Percentiles rank a stretch among this genome's conserved stretches.
Evolutionary conservation across 2,888 invertebrate species (phyloP).

Genomic region (Nemotelus nigrinus): DNA sequence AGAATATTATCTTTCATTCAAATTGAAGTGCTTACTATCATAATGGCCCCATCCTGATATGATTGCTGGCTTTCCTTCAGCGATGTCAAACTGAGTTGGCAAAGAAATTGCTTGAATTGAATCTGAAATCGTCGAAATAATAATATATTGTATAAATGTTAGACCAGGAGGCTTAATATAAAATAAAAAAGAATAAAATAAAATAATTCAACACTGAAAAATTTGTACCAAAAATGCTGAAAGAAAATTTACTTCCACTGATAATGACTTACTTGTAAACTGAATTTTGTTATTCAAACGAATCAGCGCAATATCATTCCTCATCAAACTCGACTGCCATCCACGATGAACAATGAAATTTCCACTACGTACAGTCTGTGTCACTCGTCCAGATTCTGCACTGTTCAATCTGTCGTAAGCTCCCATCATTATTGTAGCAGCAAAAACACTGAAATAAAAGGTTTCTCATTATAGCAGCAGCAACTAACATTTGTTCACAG

Average conservation of each 20-base stretch:
- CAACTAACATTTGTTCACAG: no score
- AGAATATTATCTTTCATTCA: no score
- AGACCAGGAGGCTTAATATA: no score
- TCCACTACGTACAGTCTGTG: neutral
- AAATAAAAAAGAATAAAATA: neutral
- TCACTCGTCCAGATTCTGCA: constrained; percentile 8
- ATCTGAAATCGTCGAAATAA: neutral
- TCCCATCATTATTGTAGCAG: neutral
- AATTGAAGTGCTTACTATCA: constrained; percentile 1
- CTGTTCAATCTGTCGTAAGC: neutral
- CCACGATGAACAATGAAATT: constrained; percentile 23
- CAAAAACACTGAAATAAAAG: neutral
- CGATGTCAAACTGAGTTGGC: neutral
- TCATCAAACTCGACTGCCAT: neutral
- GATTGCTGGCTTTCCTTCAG: neutral
- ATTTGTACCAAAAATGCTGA: neutral
- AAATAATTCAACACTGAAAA: neutral
- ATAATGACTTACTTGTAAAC: constrained; percentile 10
- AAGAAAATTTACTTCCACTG: neutral
- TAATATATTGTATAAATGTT: no score
- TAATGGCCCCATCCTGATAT: constrained; percentile 30
- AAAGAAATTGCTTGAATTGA: constrained; percentile 1
- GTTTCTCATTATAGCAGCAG: neutral
- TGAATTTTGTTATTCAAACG: neutral
- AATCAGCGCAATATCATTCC: constrained; percentile 29